Evolutionary conservation across 2,797 vertebrate species (phyloP).

Genomic region (Delichon dasypus): DNA sequence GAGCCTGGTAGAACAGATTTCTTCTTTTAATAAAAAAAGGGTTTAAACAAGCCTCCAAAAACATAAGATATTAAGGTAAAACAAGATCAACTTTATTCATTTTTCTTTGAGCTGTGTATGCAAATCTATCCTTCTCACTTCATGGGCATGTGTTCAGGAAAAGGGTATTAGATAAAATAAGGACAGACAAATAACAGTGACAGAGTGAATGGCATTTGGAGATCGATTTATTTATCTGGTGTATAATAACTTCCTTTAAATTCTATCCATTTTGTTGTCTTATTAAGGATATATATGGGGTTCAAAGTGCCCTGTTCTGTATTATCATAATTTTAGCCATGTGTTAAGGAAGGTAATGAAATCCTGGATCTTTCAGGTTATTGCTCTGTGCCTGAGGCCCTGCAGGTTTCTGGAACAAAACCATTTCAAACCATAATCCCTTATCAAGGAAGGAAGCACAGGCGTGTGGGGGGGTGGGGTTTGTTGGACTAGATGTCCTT

Average conservation of each 20-base stretch:
- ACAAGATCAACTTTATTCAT: neutral
- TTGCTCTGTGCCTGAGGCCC: neutral
- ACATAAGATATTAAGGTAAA: neutral
- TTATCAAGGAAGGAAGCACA: neutral
- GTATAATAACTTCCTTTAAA: neutral
- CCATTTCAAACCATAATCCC: neutral
- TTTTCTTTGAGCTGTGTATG: neutral
- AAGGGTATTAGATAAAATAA: neutral
- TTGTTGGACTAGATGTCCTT: neutral
- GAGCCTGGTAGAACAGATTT: neutral
- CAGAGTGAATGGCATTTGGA: neutral
- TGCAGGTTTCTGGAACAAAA: neutral
- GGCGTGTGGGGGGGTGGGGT: rapidly evolving
- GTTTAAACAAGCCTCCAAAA: neutral
- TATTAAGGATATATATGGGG: neutral
- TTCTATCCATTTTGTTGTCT: neutral
- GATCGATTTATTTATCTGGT: neutral
- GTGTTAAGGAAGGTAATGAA: neutral
- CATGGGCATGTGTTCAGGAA: neutral
- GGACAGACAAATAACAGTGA: neutral
- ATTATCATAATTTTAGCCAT: neutral
- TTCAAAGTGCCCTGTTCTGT: neutral
- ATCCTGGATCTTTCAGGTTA: neutral
- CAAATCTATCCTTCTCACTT: neutral
- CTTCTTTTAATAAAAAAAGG: neutral